phyloP scores from a whole-genome alignment of 2,113 vertebrate genomes.

The Cyanoramphus novaezelandiae region DNA sequence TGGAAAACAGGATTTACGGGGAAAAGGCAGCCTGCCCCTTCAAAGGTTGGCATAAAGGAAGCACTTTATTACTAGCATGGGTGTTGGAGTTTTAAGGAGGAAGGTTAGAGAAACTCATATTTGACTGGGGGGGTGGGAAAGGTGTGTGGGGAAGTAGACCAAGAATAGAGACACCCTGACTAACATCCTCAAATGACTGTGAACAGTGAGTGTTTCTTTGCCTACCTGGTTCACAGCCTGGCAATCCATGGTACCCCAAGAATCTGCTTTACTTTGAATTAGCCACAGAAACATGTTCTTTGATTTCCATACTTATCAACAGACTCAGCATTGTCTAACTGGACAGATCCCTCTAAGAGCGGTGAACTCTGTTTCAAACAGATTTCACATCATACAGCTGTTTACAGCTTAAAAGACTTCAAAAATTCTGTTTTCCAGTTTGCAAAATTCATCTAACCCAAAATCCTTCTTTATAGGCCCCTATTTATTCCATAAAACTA shows the following conservation, averaged over 20 bases:
- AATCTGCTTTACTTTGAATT: not conserved
- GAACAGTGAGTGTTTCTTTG: not conserved
- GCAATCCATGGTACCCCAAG: not conserved
- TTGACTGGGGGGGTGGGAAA: accelerated
- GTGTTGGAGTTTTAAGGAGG: not conserved
- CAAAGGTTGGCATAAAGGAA: not conserved
- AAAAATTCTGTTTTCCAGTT: not conserved
- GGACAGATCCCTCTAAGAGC: not conserved
- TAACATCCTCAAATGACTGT: not conserved
- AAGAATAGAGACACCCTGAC: not conserved
- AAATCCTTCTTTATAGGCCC: not conserved
- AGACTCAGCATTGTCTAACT: not conserved
- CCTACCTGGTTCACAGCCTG: not conserved
- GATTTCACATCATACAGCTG: not conserved
- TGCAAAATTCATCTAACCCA: not conserved
- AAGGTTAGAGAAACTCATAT: not conserved
- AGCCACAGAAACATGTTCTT: not conserved
- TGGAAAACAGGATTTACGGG: not conserved
- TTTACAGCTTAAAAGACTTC: not conserved
- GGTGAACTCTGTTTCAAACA: not conserved
- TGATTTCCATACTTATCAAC: not conserved
- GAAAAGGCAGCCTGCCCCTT: not conserved
- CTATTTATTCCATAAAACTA: not conserved
- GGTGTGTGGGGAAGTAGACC: not conserved
- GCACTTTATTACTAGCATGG: not conserved